A percentile compares a stretch with the other conserved stretches of the same genome.
Conservation (phyloP, 2,888 invertebrate species). For the Smittia aterrima region DNA sequence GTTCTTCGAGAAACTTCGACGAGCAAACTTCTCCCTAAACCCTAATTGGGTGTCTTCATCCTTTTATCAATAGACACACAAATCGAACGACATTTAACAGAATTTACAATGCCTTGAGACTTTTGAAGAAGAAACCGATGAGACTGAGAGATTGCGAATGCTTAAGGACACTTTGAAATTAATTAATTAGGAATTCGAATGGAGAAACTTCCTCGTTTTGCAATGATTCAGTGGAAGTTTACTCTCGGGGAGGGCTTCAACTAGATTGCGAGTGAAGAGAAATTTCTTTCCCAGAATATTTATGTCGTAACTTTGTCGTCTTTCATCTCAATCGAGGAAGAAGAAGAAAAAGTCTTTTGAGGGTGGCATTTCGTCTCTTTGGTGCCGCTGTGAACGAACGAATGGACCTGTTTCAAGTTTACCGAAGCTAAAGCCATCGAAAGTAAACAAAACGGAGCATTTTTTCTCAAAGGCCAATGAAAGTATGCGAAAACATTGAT, state of each 20-base stretch:
- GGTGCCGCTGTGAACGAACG: background rate
- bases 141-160: background rate
- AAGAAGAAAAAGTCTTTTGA: background rate
- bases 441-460: background rate
- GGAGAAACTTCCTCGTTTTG: constrained; percentile 23
- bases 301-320: constrained; percentile 1
- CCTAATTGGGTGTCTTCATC: constrained; percentile 40
- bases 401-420: constrained; percentile 17
- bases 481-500: constrained; percentile 19
- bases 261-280: too few relatives aligned
- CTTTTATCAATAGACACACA: constrained; percentile 27
- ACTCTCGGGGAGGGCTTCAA: too few relatives aligned
- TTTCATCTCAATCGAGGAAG: background rate
- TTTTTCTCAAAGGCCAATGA: background rate
- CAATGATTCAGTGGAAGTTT: background rate
- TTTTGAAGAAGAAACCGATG: background rate
- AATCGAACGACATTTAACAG: constrained; percentile 16
- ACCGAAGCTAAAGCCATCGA: constrained; percentile 13
- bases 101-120: constrained; percentile 31
- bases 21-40: constrained; percentile 5
- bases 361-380: background rate
- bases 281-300: too few relatives aligned
- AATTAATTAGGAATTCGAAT: constrained; percentile 40
- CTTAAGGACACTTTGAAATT: constrained; percentile 26
- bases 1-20: background rate